phyloP scores from a whole-genome alignment of 2,113 vertebrate genomes.

The Nibea albiflora region DNA sequence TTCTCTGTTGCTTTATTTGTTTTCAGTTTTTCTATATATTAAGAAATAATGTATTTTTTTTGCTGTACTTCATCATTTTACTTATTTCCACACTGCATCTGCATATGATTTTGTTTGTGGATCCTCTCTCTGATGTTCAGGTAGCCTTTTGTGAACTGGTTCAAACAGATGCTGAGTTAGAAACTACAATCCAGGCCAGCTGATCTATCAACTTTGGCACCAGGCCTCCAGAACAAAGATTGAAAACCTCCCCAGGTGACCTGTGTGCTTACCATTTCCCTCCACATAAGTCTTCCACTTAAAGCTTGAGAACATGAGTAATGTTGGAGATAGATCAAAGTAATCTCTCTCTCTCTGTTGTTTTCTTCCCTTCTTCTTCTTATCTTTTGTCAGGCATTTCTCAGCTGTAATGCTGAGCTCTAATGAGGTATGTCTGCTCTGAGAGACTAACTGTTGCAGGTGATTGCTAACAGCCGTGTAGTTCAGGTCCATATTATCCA shows the following conservation, averaged over 20 bases:
- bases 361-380: conserved; percentile 44
- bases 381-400: conserved; percentile 57
- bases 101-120: conserved; percentile 12
- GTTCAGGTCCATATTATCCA: conserved; percentile 29
- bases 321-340: conserved; percentile 35
- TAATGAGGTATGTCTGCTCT: conserved; percentile 61
- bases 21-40: background rate
- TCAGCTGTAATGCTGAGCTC: conserved; percentile 46
- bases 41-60: conserved; percentile 11
- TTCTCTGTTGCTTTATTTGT: conserved; percentile 12
- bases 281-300: conserved; percentile 1
- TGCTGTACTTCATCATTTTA: background rate
- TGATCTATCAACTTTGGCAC: conserved; percentile 34
- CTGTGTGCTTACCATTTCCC: conserved; percentile 48
- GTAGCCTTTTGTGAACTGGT: conserved; percentile 16
- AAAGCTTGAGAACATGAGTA: conserved; percentile 4
- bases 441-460: conserved; percentile 19
- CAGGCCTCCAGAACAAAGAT: conserved; percentile 22
- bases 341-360: conserved; percentile 44
- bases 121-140: conserved; percentile 25
- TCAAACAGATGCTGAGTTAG: conserved; percentile 51
- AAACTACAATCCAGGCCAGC: conserved; percentile 20
- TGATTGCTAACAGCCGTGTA: conserved; percentile 37
- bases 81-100: background rate
- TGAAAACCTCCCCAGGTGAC: conserved; percentile 62